Evolutionary conservation across 2,797 vertebrate genomes (phyloP).

Genomic region (Perodicticus potto): DNA sequence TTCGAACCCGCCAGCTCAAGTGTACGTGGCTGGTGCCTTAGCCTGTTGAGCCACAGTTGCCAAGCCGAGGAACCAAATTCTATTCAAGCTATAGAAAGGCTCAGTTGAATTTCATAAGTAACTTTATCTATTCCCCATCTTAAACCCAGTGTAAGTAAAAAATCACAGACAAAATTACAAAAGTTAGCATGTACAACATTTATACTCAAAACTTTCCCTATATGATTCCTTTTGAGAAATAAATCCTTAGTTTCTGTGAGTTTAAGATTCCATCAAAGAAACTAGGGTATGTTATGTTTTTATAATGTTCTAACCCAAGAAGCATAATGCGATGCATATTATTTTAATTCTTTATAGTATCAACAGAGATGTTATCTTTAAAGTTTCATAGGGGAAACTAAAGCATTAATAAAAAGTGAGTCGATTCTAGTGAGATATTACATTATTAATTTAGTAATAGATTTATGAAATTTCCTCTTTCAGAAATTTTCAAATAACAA

Average conservation of each 20-base stretch:
- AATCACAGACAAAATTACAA: background rate
- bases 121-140: background rate
- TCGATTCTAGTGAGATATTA: background rate
- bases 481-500: background rate
- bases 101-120: background rate
- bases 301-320: background rate
- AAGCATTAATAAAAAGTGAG: slow-evolving; percentile 3
- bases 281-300: background rate
- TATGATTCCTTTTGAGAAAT: slow-evolving; percentile 2
- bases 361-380: background rate
- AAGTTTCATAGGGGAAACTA: slow-evolving; percentile 14
- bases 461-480: background rate
- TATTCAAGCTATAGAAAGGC: background rate
- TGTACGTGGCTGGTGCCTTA: too few relatives aligned
- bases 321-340: background rate
- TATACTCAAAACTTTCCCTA: background rate
- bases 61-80: slow-evolving; percentile 20
- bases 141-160: background rate
- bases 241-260: background rate
- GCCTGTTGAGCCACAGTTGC: too few relatives aligned
- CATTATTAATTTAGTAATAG: background rate
- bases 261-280: background rate
- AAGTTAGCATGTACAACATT: background rate
- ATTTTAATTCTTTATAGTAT: slow-evolving; percentile 4
- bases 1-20: too few relatives aligned